Base-by-base conservation (phyloP, 2,113 vertebrate genomes). In the Triplophysa tibetana region DNA sequence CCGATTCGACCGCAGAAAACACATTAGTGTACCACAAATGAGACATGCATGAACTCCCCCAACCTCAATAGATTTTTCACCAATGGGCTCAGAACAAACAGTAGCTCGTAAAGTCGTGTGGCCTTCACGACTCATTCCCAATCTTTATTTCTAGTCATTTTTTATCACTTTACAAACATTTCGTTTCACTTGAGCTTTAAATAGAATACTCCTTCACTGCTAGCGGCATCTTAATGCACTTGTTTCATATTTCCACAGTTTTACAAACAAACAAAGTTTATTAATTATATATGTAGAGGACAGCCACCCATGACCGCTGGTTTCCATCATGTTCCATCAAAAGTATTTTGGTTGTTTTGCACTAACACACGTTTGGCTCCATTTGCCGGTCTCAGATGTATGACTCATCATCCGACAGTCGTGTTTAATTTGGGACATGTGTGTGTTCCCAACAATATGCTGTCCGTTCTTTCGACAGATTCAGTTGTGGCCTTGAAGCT, bases 1-100 rank as follows among this genome's bases (percentile, higher is more conserved):
- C 79, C 52, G 23, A 68, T 76, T 75, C 43, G 8, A 11, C 64
- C 79, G 24, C 41, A 78, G 75, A 78, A 81, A 78, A 81, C 43
- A 33, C 60, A 78, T 74, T 63, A 74, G 12, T 17, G 29, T n/a
- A 75, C 82, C 75, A 48, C 69, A 78, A 81, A 75, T 75, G 69
- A 50, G 63, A 54, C 75, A 69, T 50, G 33, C 70, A 81, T 24
- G 63, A 78, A 69, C 45, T 78, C 68, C 50, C 60, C 21, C 43
- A 78, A 43, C 43, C 29, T 65, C 56, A 78, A n/a, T 52, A 74
- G 64, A 80, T 64, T 48, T 67, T 68, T 77, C 78, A 77, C 69
- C 54, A n/a, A 23, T 52, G 29, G 62, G 24, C 26, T 65, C 24
- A 65, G 74, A 65, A 54, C 11, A 33, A 77, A 45, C 60, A 75